phyloP scores from a whole-genome alignment of 2,113 vertebrate genomes.

The Isurus oxyrinchus region DNA sequence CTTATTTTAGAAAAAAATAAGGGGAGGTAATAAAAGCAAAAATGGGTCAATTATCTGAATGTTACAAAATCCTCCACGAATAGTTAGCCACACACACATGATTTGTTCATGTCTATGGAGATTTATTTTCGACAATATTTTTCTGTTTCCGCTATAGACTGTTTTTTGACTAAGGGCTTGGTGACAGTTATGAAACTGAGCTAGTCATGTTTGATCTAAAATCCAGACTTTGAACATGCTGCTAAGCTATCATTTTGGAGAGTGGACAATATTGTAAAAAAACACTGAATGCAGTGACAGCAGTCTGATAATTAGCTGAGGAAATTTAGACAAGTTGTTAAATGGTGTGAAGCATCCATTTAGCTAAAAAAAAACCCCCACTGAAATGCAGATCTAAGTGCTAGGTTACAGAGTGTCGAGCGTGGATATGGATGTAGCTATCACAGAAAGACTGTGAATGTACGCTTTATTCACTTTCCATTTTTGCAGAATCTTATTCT shows the following conservation, averaged over 20 bases:
- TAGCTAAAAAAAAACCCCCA: neutral
- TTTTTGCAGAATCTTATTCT: neutral
- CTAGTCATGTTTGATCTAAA: neutral
- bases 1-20: too few relatives aligned
- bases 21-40: neutral
- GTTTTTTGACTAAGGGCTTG: neutral
- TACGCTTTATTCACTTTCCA: neutral
- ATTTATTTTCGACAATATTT: neutral
- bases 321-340: neutral
- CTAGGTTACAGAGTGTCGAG: neutral
- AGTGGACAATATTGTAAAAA: neutral
- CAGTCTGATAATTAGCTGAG: neutral
- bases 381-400: neutral
- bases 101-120: neutral
- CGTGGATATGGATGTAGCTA: neutral
- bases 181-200: neutral
- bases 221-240: neutral
- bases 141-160: neutral
- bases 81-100: neutral
- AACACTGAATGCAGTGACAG: neutral
- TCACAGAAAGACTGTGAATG: neutral
- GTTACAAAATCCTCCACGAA: neutral
- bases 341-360: neutral
- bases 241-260: neutral
- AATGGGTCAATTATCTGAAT: neutral